A percentile compares a stretch with the other conserved stretches of the same genome.
phyloP scores from a whole-genome alignment of 2,888 invertebrate genomes.

The Tipula confusa region DNA sequence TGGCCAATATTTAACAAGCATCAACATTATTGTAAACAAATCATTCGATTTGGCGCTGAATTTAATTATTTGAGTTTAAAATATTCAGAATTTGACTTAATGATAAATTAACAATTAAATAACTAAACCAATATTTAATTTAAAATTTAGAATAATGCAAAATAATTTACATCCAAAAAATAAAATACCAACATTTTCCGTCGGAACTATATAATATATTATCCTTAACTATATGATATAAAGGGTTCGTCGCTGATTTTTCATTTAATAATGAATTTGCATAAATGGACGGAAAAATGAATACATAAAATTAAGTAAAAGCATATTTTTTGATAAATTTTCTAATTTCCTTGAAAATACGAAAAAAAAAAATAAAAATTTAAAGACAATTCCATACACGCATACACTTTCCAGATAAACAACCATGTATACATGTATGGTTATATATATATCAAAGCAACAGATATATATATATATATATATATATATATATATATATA shows the following conservation, averaged over 20 bases:
- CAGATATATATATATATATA: neutral
- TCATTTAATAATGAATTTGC: neutral
- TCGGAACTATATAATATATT: neutral
- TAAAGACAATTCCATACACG: neutral
- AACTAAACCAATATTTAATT: no score
- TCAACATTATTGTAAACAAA: no score
- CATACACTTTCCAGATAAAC: neutral
- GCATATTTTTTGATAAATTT: neutral
- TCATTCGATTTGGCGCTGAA: no score
- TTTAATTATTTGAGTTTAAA: no score
- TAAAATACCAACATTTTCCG: neutral
- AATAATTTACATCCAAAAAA: no score
- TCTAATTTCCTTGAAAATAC: neutral
- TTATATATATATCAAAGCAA: neutral
- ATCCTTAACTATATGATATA: neutral
- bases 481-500: neutral
- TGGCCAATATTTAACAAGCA: no score
- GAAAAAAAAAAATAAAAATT: neutral
- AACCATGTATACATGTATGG: neutral
- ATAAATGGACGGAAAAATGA: neutral
- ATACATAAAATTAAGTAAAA: neutral
- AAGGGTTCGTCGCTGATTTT: neutral
- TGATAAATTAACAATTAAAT: no score
- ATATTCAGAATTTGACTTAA: no score
- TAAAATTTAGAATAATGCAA: no score